phyloP scores from a whole-genome alignment of 2,113 vertebrate species.

The Platanista minor region DNA sequence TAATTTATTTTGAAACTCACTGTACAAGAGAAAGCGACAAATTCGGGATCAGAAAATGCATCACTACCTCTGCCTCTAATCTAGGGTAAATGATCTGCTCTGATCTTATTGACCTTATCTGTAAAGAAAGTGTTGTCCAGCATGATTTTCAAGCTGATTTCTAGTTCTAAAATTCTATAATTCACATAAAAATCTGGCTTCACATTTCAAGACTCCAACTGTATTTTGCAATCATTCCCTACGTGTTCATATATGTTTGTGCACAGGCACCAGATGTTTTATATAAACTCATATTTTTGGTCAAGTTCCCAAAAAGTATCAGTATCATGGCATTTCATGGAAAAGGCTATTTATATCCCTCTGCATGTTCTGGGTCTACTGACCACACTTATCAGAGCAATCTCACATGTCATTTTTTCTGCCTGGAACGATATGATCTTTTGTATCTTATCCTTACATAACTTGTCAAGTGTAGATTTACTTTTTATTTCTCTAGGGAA shows the following conservation, averaged over 20 bases:
- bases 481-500: not conserved
- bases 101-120: not conserved
- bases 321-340: not conserved
- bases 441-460: not conserved
- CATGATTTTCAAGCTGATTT: not conserved
- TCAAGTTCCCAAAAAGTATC: not conserved
- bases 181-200: not conserved
- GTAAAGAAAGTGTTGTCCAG: not conserved
- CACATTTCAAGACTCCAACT: not conserved
- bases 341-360: not conserved
- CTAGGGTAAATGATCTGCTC: not conserved
- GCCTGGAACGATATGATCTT: not conserved
- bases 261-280: not conserved
- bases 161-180: constrained; percentile 4
- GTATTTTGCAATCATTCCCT: not conserved
- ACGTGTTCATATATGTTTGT: not conserved
- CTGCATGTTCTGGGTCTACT: not conserved
- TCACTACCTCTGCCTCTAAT: not conserved
- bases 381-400: not conserved
- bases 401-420: not conserved
- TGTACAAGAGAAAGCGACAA: not conserved
- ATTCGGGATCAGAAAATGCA: not conserved
- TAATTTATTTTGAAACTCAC: not conserved
- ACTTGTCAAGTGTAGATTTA: not conserved
- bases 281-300: not conserved